Evolutionary conservation across 1,140 invertebrate species (phyloP), one percentile per base, ranked within the genome.

Genomic region (Cardiocondyla obscurior): DNA sequence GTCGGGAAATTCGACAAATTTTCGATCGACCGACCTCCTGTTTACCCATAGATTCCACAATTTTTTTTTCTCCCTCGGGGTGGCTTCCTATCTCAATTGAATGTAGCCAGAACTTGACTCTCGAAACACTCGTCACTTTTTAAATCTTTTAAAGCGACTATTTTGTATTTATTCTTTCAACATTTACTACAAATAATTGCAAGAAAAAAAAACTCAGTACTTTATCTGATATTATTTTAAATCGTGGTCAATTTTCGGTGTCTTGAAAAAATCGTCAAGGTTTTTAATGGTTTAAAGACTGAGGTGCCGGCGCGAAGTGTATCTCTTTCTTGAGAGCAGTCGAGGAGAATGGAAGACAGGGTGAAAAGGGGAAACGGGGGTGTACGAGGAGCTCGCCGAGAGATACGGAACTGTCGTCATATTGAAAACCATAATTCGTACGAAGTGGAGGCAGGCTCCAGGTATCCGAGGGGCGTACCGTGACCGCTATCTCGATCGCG

Each of bases 381-480:
- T 12, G 62, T 14, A 30, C 58, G 46, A 72, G 64, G 74, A 65
- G 83, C 73, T 72, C 72, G 84, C 70, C 87, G 83, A 85, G 62
- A 90, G 92, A 93, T 93, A 93, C 90, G 88, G 84, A 92, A 91
- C 90, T 91, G 91, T 93, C 92, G 89, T 90, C 92, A 93, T 93
- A 93, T 94, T 94, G 93, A 92, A 92, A 93, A 93, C 92, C 93
- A 93, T 94, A 94, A 94, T 94, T 94, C 92, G 93, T 91, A 83
- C 85, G 85, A n/a, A 88, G 85, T 89, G 87, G 53, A 85, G 70
- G 74, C 73, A 79, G 81, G 49, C 36, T 46, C 62, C 81, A 83
- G 83, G 77, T 85, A 84, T 53, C 70, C 76, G 69, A 87, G 83
- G 81, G 84, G 83, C 88, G 90, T 92, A 92, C 89, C 91, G 89